Evolutionary conservation across 2,113 vertebrate species (phyloP).

Genomic region (Barnardius zonarius): DNA sequence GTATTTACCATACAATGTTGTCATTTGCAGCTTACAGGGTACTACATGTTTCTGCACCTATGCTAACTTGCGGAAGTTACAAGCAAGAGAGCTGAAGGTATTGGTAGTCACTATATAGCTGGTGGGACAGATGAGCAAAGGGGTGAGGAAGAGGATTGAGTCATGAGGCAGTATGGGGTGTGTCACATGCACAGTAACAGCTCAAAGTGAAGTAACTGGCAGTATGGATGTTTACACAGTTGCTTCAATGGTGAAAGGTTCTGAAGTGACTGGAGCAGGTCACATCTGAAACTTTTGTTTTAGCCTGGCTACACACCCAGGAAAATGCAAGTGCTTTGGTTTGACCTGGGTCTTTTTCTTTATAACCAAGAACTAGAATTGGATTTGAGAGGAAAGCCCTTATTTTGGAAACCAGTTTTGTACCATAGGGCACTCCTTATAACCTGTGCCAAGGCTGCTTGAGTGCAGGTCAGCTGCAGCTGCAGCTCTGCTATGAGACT

Average conservation of each 20-base stretch:
- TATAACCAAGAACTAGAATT: not conserved
- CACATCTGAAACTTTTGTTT: not conserved
- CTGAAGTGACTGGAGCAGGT: not conserved
- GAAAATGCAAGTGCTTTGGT: not conserved
- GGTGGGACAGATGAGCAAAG: not conserved
- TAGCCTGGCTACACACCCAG: not conserved
- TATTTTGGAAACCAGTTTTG: not conserved
- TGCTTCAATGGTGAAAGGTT: not conserved
- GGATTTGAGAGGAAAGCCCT: not conserved
- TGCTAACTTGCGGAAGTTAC: not conserved
- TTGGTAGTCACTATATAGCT: not conserved
- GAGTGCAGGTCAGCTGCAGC: not conserved
- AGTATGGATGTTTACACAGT: not conserved
- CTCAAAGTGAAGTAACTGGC: not conserved
- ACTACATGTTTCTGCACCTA: not conserved
- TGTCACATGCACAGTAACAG: not conserved
- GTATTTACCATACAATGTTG: not conserved
- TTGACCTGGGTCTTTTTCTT: not conserved
- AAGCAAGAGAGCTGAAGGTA: not conserved
- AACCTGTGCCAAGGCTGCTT: not conserved
- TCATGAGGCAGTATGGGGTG: not conserved
- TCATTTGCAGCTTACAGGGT: not conserved
- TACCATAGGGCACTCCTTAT: not conserved
- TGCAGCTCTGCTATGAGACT: not conserved
- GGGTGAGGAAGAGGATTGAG: rapidly evolving